Percentiles rank a stretch among this genome's conserved stretches.
Conservation (phyloP, 2,113 vertebrate genomes). For the Arothron firmamentum region DNA sequence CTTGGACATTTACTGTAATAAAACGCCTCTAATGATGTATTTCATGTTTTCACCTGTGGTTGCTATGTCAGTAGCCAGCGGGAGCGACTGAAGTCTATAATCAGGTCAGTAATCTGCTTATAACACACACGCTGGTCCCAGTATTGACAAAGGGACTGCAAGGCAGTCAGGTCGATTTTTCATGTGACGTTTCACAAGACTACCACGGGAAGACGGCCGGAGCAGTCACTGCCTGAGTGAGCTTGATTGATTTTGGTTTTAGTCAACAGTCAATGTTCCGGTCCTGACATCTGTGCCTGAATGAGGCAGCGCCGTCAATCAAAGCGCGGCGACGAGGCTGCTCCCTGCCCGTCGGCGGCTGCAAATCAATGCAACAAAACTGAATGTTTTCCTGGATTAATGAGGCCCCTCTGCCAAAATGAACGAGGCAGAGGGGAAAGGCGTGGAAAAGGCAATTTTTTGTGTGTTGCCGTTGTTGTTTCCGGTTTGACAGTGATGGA, state of each 20-base stretch:
- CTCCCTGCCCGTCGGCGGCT: conserved; percentile 9
- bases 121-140: neutral
- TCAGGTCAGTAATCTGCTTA: neutral
- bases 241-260: conserved; percentile 48
- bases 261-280: conserved; percentile 46
- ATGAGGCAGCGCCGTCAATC: conserved; percentile 43
- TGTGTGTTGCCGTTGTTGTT: too few relatives aligned
- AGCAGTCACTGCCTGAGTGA: conserved; percentile 43
- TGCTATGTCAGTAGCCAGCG: neutral
- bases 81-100: neutral
- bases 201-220: conserved; percentile 17
- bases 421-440: conserved; percentile 8
- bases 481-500: too few relatives aligned
- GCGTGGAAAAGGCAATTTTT: too few relatives aligned
- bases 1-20: too few relatives aligned
- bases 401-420: conserved; percentile 27
- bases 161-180: conserved; percentile 29
- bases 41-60: neutral
- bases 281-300: conserved; percentile 11
- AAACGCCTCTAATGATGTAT: too few relatives aligned
- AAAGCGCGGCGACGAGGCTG: conserved; percentile 22
- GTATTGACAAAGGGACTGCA: conserved; percentile 12
- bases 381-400: conserved; percentile 30
- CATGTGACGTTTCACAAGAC: conserved; percentile 40
- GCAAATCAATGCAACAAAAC: conserved; percentile 49